Evolutionary conservation across 2,113 vertebrate species (phyloP), one percentile per base, ranked within the genome.

Genomic region (Nerophis ophidion): DNA sequence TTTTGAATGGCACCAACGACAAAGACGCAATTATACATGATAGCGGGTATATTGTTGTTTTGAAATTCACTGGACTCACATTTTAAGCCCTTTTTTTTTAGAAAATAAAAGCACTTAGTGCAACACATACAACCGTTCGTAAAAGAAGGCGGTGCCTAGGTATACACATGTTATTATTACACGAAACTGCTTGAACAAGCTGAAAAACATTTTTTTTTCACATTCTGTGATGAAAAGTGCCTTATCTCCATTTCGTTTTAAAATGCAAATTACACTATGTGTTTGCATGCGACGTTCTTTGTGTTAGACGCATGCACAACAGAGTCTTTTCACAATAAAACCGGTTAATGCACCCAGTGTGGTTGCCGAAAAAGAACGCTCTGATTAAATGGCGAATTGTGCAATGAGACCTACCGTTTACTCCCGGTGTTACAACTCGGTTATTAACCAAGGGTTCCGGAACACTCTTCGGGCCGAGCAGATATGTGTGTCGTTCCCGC

Each of bases 261-360:
- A 53, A 53, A 53, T 36, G 14, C 14, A n/a, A 51, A n/a, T 48
- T 10, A 40, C 12, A 17, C n/a, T n/a, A 60, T 46, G 60, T 34
- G 26, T 55, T 63, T 66, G 45, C 15, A 44, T 44, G 51, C 68
- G 55, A 62, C 54, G 68, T 72, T 73, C 80, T 83, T 82, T 85
- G 84, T 87, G 73, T 70, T 52, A 49, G 44, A 33, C 53, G n/a
- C 17, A 46, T n/a, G 17, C 45, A 68, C 66, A 26, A 77, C 81
- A 86, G 81, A 84, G 61, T 79, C 69, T 78, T 73, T 68, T 79
- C 68, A 57, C 56, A 72, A 76, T 48, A 16, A 7, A 48, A 48
- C 15, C 14, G 46, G n/a, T 14, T 2, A 8, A 48, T 48, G 7
- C n/a, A 8, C n/a, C 15, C 3, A 3, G 10, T 19, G 11, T 26